These are phyloP conservation scores for Oriolus oriolus DNA, from an alignment of 2,113 vertebrate species.

Conservation along the genomic window DNA sequence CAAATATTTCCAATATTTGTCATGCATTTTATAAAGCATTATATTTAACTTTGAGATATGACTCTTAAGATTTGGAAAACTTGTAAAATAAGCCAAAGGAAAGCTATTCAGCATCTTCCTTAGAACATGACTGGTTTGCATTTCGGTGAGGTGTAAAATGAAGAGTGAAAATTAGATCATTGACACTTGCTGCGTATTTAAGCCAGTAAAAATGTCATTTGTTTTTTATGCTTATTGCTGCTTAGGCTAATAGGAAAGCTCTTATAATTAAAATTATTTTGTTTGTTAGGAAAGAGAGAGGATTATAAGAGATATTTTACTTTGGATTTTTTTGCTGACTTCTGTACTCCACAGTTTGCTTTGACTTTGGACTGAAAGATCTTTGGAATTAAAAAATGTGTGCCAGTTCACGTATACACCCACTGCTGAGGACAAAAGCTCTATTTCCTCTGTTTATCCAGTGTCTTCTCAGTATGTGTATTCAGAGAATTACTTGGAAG, in stretches of 20 bases:
- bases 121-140: not conserved
- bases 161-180: not conserved
- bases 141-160: not conserved
- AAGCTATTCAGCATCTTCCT: not conserved
- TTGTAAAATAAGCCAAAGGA: not conserved
- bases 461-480: not conserved
- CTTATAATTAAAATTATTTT: not conserved
- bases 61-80: not conserved
- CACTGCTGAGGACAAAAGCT: not conserved
- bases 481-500: not conserved
- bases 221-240: not conserved
- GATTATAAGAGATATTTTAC: not conserved
- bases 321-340: not conserved
- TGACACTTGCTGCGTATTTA: not conserved
- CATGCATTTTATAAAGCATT: not conserved
- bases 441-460: not conserved
- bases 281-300: not conserved
- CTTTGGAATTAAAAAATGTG: not conserved
- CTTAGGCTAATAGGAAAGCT: not conserved
- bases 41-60: not conserved
- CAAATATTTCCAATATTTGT: not conserved
- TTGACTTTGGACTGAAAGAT: not conserved
- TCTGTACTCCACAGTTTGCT: not conserved
- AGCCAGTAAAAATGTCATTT: not conserved
- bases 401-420: not conserved